phyloP scores from a whole-genome alignment of 2,797 vertebrate species.

The Selene dorsalis region DNA sequence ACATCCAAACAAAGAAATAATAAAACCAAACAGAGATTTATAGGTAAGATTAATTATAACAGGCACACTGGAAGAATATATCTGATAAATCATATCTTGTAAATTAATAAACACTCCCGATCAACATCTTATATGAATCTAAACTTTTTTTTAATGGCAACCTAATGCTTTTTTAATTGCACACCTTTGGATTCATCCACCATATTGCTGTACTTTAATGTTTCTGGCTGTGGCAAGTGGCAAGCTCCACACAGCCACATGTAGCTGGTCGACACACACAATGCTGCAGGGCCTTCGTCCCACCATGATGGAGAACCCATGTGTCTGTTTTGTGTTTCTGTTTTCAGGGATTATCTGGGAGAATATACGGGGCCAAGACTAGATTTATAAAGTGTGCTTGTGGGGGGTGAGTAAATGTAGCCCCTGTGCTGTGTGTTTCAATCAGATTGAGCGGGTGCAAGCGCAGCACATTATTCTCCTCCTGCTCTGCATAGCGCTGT shows the following conservation, averaged over 20 bases:
- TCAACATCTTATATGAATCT: slow-evolving; percentile 42
- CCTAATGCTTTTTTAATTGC: slow-evolving; percentile 72
- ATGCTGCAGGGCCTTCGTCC: slow-evolving; percentile 33
- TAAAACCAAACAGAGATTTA: slow-evolving; percentile 36
- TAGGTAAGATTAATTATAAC: slow-evolving; percentile 20
- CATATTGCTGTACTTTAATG: slow-evolving; percentile 41
- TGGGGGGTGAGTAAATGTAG: slow-evolving; percentile 77
- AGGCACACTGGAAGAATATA: neutral
- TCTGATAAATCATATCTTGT: neutral
- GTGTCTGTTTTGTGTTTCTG: slow-evolving; percentile 52
- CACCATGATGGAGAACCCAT: slow-evolving; percentile 60
- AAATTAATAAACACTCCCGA: slow-evolving; percentile 55
- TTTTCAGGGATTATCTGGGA: slow-evolving; percentile 65
- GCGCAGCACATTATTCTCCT: slow-evolving; percentile 82
- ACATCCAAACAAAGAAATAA: slow-evolving; percentile 44
- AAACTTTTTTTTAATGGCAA: slow-evolving; percentile 46
- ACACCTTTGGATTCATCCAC: slow-evolving; percentile 31
- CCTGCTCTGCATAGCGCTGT: slow-evolving; percentile 82
- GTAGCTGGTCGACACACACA: slow-evolving; percentile 26
- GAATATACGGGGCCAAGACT: slow-evolving; percentile 59
- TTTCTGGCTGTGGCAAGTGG: slow-evolving; percentile 34
- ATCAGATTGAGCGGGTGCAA: slow-evolving; percentile 83
- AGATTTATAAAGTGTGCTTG: slow-evolving; percentile 79
- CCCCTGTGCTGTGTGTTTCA: slow-evolving; percentile 77
- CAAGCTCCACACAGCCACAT: slow-evolving; percentile 30